phyloP scores from a whole-genome alignment of 1,140 invertebrate genomes.

The Ips nitidus region DNA sequence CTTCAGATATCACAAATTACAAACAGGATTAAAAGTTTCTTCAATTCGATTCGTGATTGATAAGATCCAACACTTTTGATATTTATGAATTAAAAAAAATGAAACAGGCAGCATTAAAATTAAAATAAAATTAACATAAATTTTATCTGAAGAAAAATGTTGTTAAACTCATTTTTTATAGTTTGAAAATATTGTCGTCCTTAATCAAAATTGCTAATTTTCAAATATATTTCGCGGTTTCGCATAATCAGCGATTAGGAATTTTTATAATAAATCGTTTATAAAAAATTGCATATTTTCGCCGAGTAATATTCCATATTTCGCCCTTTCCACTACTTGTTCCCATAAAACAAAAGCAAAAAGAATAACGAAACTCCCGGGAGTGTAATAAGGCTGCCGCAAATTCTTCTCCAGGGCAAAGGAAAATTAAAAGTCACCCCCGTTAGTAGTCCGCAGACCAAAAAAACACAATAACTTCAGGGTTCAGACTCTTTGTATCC shows the following conservation, averaged over 20 bases:
- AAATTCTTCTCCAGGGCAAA: slow-evolving; percentile 16
- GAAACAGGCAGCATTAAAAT: too few species aligned
- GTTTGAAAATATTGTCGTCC: too few species aligned
- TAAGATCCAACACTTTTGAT: too few species aligned
- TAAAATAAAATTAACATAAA: too few species aligned
- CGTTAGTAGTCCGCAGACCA: background rate
- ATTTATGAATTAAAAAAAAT: too few species aligned
- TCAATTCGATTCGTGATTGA: too few species aligned
- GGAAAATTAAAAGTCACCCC: slow-evolving; percentile 25
- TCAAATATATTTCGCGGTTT: too few species aligned
- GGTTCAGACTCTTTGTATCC: background rate
- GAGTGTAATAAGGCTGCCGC: slow-evolving; percentile 7
- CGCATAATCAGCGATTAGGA: background rate
- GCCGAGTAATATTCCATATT: slow-evolving; percentile 14
- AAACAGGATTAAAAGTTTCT: too few species aligned
- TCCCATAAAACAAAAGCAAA: slow-evolving; percentile 15
- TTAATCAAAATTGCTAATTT: too few species aligned
- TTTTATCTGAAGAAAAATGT: too few species aligned
- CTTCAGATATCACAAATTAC: too few species aligned
- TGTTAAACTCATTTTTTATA: too few species aligned
- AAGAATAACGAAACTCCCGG: slow-evolving; percentile 13
- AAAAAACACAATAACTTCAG: slow-evolving; percentile 7
- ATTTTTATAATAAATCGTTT: slow-evolving; percentile 1
- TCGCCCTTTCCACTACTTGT: slow-evolving; percentile 12
- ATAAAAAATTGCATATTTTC: slow-evolving; percentile 8